phyloP scores from a whole-genome alignment of 1,140 invertebrate species.

The Globodera rostochiensis region DNA sequence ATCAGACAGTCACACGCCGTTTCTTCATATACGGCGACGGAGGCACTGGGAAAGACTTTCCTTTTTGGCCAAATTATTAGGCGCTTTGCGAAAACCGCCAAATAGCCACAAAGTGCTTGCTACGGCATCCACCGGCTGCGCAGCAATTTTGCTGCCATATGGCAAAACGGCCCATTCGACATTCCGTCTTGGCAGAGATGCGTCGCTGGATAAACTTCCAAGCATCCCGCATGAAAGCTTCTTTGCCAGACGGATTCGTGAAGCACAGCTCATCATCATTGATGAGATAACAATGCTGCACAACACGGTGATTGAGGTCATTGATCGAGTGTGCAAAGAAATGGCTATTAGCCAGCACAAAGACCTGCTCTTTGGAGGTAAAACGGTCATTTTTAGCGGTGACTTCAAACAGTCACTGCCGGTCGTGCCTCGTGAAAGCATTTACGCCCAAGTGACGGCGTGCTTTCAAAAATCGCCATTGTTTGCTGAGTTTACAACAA shows the following conservation, averaged over 20 bases:
- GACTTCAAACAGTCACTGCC: not conserved
- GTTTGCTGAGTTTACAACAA: not conserved
- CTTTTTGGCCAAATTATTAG: too few relatives aligned
- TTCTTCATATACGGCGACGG: too few relatives aligned
- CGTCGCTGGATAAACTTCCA: not conserved
- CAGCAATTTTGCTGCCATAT: not conserved
- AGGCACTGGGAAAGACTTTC: too few relatives aligned
- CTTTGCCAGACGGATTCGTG: too few relatives aligned
- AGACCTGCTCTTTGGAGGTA: conserved; percentile 22
- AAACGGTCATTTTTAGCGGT: not conserved
- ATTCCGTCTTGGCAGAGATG: conserved; percentile 6
- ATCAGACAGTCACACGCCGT: too few relatives aligned
- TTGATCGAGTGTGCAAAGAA: not conserved
- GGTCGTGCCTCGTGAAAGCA: not conserved
- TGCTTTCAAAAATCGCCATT: not conserved
- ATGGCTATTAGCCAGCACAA: not conserved
- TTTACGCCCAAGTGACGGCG: not conserved
- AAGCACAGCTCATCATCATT: conserved; percentile 8
- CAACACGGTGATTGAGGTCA: conserved; percentile 7
- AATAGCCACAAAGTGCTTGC: too few relatives aligned
- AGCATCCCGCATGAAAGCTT: too few relatives aligned
- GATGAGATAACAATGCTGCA: conserved; percentile 34
- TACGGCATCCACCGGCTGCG: not conserved
- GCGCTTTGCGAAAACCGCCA: too few relatives aligned
- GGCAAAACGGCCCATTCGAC: conserved; percentile 1